Evolutionary conservation across 2,888 invertebrate species (phyloP).

Genomic region (Amblyteles armatorius): DNA sequence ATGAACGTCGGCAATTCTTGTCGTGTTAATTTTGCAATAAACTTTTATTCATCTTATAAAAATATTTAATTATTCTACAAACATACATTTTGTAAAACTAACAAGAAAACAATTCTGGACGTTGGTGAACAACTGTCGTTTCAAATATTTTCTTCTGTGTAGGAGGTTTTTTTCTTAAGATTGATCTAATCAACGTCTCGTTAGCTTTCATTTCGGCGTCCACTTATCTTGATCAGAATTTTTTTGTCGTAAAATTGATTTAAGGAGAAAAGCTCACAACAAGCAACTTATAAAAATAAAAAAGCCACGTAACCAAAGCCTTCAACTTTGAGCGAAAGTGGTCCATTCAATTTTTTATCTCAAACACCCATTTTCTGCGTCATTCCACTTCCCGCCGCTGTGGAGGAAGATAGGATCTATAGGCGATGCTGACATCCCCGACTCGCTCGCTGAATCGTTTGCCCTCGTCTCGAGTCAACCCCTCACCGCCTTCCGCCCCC

Average conservation of each 20-base stretch:
- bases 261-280: background rate
- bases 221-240: background rate
- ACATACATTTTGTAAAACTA: no score
- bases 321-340: background rate
- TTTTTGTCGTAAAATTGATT: background rate
- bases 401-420: constrained; percentile 11
- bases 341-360: background rate
- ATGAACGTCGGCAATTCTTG: no score
- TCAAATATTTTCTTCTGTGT: no score
- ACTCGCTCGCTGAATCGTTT: constrained; percentile 53
- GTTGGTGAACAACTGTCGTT: no score
- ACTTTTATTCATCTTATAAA: no score
- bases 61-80: no score
- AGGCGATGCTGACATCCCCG: constrained; percentile 43
- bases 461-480: constrained; percentile 47
- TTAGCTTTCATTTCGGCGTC: background rate
- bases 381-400: background rate
- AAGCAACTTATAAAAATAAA: background rate
- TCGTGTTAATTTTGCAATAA: no score
- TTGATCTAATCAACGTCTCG: background rate
- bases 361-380: background rate
- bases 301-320: background rate
- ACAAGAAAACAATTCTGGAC: no score
- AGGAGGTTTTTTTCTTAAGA: background rate
- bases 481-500: constrained; percentile 7